These are phyloP conservation scores for Protonibea diacanthus DNA, from an alignment of 2,797 vertebrate species.

Conservation along the genomic window DNA sequence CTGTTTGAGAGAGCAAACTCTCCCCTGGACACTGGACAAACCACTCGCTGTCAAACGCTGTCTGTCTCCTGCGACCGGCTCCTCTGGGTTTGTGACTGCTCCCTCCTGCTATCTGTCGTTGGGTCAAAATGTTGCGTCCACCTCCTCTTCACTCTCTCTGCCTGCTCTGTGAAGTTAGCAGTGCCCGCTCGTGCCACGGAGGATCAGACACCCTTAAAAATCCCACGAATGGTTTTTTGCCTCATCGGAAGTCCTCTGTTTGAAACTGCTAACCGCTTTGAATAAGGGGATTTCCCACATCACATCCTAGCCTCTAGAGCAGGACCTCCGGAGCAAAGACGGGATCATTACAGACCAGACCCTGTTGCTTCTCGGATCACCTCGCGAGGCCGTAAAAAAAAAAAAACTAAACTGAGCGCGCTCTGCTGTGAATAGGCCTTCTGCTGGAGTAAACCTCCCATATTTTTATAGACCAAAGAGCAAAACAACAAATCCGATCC, in stretches of 20 bases:
- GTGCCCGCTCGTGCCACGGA: constrained; percentile 81
- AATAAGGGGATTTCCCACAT: constrained; percentile 45
- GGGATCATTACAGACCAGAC: constrained; percentile 82
- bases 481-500: constrained; percentile 85
- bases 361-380: constrained; percentile 80
- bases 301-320: constrained; percentile 44
- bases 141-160: constrained; percentile 76
- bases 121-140: constrained; percentile 79
- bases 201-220: constrained; percentile 64
- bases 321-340: constrained; percentile 71
- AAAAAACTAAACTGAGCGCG: constrained; percentile 76
- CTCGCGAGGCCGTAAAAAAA: constrained; percentile 63
- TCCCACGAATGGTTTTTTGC: constrained; percentile 74
- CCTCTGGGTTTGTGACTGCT: constrained; percentile 65
- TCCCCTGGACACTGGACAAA: constrained; percentile 80
- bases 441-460: constrained; percentile 92
- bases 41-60: constrained; percentile 61
- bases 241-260: constrained; percentile 69
- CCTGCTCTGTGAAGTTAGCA: constrained; percentile 87
- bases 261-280: constrained; percentile 57
- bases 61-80: constrained; percentile 65
- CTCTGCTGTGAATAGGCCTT: constrained; percentile 90
- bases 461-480: constrained; percentile 99
- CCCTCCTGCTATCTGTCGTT: constrained; percentile 86
- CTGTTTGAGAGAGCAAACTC: constrained; percentile 70